A percentile compares a stretch with the other conserved stretches of the same genome.
Evolutionary conservation across 1,140 invertebrate genomes (phyloP).

Genomic region (Papilio aristodemus): DNA sequence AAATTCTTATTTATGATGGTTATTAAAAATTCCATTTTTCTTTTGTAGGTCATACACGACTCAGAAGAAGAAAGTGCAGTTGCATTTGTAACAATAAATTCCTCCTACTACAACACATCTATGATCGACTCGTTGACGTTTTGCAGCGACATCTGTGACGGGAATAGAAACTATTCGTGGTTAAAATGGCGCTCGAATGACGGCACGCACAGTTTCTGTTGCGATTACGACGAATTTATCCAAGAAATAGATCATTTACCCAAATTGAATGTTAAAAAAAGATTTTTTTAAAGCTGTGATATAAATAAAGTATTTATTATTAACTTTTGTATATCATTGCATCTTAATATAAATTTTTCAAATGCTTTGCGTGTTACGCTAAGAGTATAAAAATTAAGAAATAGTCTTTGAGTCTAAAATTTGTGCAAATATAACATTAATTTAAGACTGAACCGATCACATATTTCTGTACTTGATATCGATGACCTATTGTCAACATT

Average conservation of each 20-base stretch:
- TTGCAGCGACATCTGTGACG: slow-evolving; percentile 55
- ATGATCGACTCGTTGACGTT: slow-evolving; percentile 45
- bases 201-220: slow-evolving; percentile 67
- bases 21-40: background rate
- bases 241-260: slow-evolving; percentile 47
- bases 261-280: slow-evolving; percentile 44
- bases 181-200: slow-evolving; percentile 59
- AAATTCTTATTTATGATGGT: no score
- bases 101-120: slow-evolving; percentile 55
- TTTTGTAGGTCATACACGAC: slow-evolving; percentile 61
- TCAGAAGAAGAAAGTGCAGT: slow-evolving; percentile 40
- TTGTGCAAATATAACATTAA: no score
- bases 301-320: background rate
- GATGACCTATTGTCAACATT: no score
- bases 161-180: slow-evolving; percentile 49
- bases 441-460: no score
- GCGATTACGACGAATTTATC: slow-evolving; percentile 54
- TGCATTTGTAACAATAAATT: slow-evolving; percentile 64
- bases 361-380: no score
- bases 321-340: background rate
- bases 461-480: no score
- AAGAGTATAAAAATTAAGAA: no score
- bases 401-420: no score
- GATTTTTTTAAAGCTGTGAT: slow-evolving; percentile 49
- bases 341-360: background rate